A percentile compares a stretch with the other conserved stretches of the same genome.
phyloP scores from a whole-genome alignment of 2,113 vertebrate genomes.

The Trematomus loennbergii region DNA sequence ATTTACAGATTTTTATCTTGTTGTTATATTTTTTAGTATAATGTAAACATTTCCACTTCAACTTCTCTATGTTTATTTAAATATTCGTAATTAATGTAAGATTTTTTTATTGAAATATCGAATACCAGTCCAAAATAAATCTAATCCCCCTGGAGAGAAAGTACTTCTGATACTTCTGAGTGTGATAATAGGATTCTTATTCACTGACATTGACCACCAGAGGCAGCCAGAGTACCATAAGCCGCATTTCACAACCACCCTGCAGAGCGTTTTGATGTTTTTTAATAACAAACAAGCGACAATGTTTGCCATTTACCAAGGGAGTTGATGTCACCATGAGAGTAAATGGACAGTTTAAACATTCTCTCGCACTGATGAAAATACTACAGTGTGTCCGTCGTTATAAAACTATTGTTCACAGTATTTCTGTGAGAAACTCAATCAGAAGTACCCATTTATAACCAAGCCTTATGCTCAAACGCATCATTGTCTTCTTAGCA shows the following conservation, averaged over 20 bases:
- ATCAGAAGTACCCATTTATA: not conserved
- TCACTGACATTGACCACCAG: constrained; percentile 4
- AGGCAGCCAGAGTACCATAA: constrained; percentile 34
- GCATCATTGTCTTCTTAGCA: not conserved
- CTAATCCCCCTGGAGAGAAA: no score
- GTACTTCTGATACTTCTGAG: no score
- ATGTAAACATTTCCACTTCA: no score
- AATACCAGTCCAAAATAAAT: no score
- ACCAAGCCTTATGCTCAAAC: not conserved
- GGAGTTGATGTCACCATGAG: not conserved
- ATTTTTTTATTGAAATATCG: no score
- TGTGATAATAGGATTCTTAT: no score
- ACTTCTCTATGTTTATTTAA: no score
- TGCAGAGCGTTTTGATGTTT: not conserved
- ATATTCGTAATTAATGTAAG: no score
- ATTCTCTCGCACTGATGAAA: not conserved
- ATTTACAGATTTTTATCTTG: no score
- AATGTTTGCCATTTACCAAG: not conserved
- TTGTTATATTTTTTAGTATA: no score
- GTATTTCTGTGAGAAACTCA: not conserved
- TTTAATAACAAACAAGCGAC: not conserved
- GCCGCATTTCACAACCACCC: not conserved
- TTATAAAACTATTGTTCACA: not conserved
- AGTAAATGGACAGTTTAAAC: not conserved
- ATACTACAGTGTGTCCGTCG: not conserved